A percentile compares a stretch with the other conserved stretches of the same genome.
phyloP scores from a whole-genome alignment of 1,140 invertebrate species.

The Atopsyche davidsoni region DNA sequence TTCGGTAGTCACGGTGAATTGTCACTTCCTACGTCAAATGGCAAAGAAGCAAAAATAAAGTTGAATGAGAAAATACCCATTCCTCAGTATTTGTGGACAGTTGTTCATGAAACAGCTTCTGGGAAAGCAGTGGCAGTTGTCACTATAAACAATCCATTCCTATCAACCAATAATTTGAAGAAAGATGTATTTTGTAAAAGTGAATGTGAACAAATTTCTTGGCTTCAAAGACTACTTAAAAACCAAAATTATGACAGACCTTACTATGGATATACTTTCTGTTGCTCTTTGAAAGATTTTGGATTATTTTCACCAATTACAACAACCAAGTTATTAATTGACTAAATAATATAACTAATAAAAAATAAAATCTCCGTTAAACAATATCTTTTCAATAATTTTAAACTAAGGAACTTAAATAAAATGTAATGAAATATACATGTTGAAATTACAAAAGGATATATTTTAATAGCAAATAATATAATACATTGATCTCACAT shows the following conservation, averaged over 20 bases:
- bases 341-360: too few relatives aligned
- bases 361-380: too few relatives aligned
- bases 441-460: conserved; percentile 29
- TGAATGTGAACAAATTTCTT: conserved; percentile 21
- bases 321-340: conserved; percentile 10
- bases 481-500: conserved; percentile 26
- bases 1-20: conserved; percentile 21
- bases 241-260: conserved; percentile 23
- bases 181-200: conserved; percentile 21
- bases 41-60: conserved; percentile 8
- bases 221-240: conserved; percentile 18
- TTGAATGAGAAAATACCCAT: conserved; percentile 16
- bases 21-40: conserved; percentile 8
- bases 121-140: conserved; percentile 20
- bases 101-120: conserved; percentile 13
- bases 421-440: conserved; percentile 10
- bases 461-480: conserved; percentile 30
- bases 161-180: conserved; percentile 8
- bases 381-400: too few relatives aligned
- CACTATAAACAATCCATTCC: conserved; percentile 25
- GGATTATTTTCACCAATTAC: conserved; percentile 6
- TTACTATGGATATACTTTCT: conserved; percentile 27
- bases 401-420: too few relatives aligned
- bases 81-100: conserved; percentile 19
- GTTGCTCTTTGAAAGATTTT: conserved; percentile 20